A percentile compares a stretch with the other conserved stretches of the same genome.
phyloP scores from a whole-genome alignment of 1,140 invertebrate genomes.

The Pogonus chalceus region DNA sequence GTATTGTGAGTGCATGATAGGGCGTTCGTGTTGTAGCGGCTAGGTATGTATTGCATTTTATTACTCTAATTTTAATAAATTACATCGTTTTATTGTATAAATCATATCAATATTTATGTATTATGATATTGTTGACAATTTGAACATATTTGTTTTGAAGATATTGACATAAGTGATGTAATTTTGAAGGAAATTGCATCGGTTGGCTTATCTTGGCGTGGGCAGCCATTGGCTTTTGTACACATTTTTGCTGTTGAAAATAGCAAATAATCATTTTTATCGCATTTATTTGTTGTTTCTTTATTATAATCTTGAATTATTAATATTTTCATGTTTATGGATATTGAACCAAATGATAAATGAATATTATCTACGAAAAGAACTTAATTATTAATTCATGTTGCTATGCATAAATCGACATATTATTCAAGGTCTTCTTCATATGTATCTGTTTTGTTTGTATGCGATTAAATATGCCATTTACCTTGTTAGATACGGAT shows the following conservation, averaged over 20 bases:
- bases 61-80: too few species aligned
- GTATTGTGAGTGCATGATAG: too few species aligned
- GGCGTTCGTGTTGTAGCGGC: too few species aligned
- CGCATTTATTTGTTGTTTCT: not conserved
- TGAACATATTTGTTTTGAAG: too few species aligned
- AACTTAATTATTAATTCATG: not conserved
- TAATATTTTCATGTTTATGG: not conserved
- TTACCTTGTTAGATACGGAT: too few species aligned
- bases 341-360: not conserved
- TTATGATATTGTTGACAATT: too few species aligned
- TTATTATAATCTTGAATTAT: not conserved
- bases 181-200: not conserved
- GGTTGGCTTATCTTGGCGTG: not conserved
- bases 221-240: not conserved
- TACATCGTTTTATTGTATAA: too few species aligned
- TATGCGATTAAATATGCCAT: not conserved
- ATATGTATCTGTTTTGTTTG: not conserved
- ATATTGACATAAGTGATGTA: too few species aligned
- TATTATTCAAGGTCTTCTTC: not conserved
- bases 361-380: not conserved
- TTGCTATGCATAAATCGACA: not conserved
- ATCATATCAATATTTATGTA: too few species aligned
- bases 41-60: too few species aligned
- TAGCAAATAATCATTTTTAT: not conserved
- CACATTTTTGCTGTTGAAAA: not conserved